phyloP scores from a whole-genome alignment of 1,140 invertebrate genomes.

The Nasonia vitripennis region DNA sequence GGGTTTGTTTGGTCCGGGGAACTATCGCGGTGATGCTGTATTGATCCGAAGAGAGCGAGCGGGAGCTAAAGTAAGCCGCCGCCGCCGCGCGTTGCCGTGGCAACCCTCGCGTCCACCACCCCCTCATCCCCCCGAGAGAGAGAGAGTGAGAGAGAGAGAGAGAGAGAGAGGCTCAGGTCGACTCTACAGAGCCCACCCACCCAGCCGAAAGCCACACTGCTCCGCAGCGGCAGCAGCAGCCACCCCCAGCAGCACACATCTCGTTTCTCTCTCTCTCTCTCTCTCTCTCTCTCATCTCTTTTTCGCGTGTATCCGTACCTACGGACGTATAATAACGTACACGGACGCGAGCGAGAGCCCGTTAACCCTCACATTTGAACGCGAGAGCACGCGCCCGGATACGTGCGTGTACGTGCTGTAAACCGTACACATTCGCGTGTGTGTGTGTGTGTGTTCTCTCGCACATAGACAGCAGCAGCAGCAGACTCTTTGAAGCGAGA shows the following conservation, averaged over 20 bases:
- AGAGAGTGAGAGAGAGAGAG: constrained; percentile 31
- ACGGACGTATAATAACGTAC: constrained; percentile 59
- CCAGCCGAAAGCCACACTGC: constrained; percentile 39
- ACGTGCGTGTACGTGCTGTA: background rate
- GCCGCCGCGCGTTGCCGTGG: constrained; percentile 71
- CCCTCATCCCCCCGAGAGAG: constrained; percentile 62
- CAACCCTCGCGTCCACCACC: constrained; percentile 73
- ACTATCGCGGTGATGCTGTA: constrained; percentile 70
- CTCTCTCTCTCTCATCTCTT: constrained; percentile 27
- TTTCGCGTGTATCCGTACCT: constrained; percentile 23
- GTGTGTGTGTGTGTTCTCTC: background rate
- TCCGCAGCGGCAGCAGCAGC: constrained; percentile 46
- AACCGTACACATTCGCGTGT: background rate
- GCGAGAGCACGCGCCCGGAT: background rate
- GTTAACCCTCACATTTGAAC: constrained; percentile 35
- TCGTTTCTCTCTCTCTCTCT: constrained; percentile 25
- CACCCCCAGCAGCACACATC: constrained; percentile 52
- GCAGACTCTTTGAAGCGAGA: constrained; percentile 5
- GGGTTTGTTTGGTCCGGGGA: constrained; percentile 73
- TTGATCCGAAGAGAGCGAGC: constrained; percentile 69
- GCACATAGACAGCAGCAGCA: background rate
- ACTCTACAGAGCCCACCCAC: constrained; percentile 38
- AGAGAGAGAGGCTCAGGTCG: constrained; percentile 54
- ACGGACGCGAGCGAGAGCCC: constrained; percentile 34
- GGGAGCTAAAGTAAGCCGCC: constrained; percentile 72